Conservation (phyloP, 2,888 invertebrate genomes). For the Epinotia bilunana region DNA sequence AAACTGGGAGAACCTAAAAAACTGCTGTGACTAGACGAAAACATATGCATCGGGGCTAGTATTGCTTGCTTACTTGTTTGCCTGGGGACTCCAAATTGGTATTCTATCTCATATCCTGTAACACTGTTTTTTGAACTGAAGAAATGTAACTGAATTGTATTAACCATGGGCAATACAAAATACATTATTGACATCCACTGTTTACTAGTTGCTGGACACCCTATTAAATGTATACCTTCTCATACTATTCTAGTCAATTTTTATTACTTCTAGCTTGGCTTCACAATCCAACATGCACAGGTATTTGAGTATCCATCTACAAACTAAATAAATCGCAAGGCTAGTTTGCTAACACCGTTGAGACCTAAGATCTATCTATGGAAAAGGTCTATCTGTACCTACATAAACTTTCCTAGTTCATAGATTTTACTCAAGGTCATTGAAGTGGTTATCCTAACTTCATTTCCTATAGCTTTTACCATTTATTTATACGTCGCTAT, state of each 20-base stretch:
- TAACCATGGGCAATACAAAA: not conserved
- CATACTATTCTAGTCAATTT: not conserved
- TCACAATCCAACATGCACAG: constrained; percentile 1
- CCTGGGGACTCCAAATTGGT: too few species aligned
- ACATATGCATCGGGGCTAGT: too few species aligned
- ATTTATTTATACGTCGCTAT: not conserved
- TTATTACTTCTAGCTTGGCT: not conserved
- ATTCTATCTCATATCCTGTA: not conserved
- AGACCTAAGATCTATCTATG: constrained; percentile 30
- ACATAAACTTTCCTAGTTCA: constrained; percentile 30
- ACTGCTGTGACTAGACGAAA: too few species aligned
- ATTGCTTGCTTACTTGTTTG: too few species aligned
- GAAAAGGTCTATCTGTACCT: constrained; percentile 27
- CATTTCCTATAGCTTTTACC: not conserved
- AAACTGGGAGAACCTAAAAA: too few species aligned
- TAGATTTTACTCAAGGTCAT: constrained; percentile 42
- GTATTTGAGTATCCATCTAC: not conserved
- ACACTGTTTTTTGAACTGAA: not conserved
- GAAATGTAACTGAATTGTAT: not conserved
- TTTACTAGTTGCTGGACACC: not conserved
- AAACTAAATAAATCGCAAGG: constrained; percentile 21
- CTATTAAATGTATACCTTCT: not conserved
- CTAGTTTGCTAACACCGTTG: not conserved
- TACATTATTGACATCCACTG: not conserved
- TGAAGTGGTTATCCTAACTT: constrained; percentile 11